Percentiles rank a stretch among this genome's conserved stretches.
Evolutionary conservation across 2,888 invertebrate genomes (phyloP).

Genomic region (Drosophila hamatofila): DNA sequence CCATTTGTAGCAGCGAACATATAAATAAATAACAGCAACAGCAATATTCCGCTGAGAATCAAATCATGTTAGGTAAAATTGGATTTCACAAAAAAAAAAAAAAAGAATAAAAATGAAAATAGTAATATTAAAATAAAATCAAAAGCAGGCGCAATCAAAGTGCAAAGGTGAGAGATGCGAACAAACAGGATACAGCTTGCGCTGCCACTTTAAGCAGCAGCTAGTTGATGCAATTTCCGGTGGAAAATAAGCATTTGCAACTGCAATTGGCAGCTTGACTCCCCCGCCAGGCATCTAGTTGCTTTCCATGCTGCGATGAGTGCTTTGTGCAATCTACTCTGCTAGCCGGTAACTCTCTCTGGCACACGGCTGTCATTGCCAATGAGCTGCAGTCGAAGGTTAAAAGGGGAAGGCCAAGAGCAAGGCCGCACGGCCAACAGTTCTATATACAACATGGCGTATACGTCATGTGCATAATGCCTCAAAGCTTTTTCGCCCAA

Average conservation of each 20-base stretch:
- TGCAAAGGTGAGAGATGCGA: background rate
- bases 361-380: constrained; percentile 17
- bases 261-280: constrained; percentile 32
- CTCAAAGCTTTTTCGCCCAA: constrained; percentile 8
- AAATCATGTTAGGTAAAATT: constrained; percentile 34
- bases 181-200: background rate
- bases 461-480: constrained; percentile 25
- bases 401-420: background rate
- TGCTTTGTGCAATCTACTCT: constrained; percentile 20
- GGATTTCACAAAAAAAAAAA: constrained; percentile 19
- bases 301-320: constrained; percentile 12
- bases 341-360: constrained; percentile 15
- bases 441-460: constrained; percentile 21
- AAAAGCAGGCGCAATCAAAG: constrained; percentile 9
- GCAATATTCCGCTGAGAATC: constrained; percentile 6
- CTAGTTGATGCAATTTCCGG: constrained; percentile 47
- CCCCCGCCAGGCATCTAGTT: constrained; percentile 5
- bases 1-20: constrained; percentile 6
- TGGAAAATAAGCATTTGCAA: constrained; percentile 19
- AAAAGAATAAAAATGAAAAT: background rate
- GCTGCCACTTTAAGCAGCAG: constrained; percentile 3
- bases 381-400: constrained; percentile 7
- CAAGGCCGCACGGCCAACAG: constrained; percentile 9
- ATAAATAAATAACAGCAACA: background rate
- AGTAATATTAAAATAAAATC: constrained; percentile 6